phyloP scores from a whole-genome alignment of 2,888 invertebrate species.

The Hoplodrina blanda region DNA sequence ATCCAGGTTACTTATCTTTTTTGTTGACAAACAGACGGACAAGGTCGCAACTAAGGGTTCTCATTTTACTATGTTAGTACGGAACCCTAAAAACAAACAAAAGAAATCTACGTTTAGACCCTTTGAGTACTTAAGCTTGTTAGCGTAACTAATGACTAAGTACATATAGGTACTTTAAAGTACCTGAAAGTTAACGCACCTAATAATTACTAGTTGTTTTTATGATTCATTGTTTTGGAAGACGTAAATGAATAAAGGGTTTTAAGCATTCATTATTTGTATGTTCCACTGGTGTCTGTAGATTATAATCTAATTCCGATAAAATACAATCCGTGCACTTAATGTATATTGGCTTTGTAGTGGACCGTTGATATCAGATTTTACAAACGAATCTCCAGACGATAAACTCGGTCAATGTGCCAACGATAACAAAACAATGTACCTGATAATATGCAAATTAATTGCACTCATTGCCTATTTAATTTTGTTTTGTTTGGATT shows the following conservation, averaged over 20 bases:
- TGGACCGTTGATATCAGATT: slow-evolving; percentile 10
- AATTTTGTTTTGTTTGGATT: neutral
- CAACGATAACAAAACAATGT: slow-evolving; percentile 5
- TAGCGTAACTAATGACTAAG: slow-evolving; percentile 1
- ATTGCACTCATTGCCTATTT: neutral
- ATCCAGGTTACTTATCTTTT: too few species aligned
- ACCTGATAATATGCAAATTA: slow-evolving; percentile 1
- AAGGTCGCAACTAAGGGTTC: too few species aligned
- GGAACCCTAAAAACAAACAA: slow-evolving; percentile 1
- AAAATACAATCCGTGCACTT: neutral
- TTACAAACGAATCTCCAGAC: neutral
- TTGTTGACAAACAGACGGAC: too few species aligned
- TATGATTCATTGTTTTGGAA: neutral
- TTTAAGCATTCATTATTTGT: neutral
- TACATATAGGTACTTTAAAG: neutral
- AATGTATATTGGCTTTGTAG: neutral
- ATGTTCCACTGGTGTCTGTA: neutral
- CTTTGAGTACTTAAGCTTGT: slow-evolving; percentile 16
- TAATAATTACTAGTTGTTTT: slow-evolving; percentile 9
- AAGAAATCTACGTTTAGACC: neutral
- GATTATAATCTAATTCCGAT: slow-evolving; percentile 1
- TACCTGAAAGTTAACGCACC: neutral
- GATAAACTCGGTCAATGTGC: slow-evolving; percentile 19
- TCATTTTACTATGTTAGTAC: too few species aligned
- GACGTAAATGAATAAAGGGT: neutral